phyloP scores from a whole-genome alignment of 2,113 vertebrate species.

The Hoplias malabaricus region DNA sequence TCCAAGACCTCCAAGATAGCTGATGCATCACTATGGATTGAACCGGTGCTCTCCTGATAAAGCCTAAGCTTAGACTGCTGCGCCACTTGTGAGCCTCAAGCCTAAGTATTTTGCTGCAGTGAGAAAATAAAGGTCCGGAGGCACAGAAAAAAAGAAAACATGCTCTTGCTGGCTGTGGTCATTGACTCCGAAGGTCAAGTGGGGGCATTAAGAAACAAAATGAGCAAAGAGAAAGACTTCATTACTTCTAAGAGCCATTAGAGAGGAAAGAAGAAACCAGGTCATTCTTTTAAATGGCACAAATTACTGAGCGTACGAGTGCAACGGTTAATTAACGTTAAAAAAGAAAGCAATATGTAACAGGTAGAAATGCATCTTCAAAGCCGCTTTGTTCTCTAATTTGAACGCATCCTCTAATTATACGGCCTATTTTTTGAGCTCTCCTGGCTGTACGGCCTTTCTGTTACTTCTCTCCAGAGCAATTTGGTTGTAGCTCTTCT shows the following conservation, averaged over 20 bases:
- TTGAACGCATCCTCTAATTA: conserved; percentile 34
- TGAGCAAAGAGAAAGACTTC: conserved; percentile 25
- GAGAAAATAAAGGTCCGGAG: neutral
- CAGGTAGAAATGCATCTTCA: conserved; percentile 50
- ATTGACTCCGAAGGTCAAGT: conserved; percentile 8
- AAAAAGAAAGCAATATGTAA: conserved; percentile 34
- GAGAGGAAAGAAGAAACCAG: conserved; percentile 6
- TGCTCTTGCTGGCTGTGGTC: neutral
- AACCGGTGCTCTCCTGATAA: no score
- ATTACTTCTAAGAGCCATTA: conserved; percentile 28
- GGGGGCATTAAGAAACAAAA: conserved; percentile 17
- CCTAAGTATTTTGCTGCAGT: no score
- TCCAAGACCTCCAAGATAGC: no score
- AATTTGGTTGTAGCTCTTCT: neutral
- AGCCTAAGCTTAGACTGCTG: no score
- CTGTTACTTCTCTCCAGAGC: neutral
- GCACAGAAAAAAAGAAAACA: neutral
- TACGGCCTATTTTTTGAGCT: conserved; percentile 38
- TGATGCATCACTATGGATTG: no score
- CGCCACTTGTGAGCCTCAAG: no score
- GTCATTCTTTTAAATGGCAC: conserved; percentile 26
- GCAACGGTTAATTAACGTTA: conserved; percentile 37
- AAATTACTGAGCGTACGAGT: conserved; percentile 17
- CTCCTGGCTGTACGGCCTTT: neutral
- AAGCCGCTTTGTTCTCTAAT: conserved; percentile 39